These are phyloP conservation scores for Drosophila borborema DNA, from an alignment of 2,888 invertebrate genomes.

Conservation along the genomic window DNA sequence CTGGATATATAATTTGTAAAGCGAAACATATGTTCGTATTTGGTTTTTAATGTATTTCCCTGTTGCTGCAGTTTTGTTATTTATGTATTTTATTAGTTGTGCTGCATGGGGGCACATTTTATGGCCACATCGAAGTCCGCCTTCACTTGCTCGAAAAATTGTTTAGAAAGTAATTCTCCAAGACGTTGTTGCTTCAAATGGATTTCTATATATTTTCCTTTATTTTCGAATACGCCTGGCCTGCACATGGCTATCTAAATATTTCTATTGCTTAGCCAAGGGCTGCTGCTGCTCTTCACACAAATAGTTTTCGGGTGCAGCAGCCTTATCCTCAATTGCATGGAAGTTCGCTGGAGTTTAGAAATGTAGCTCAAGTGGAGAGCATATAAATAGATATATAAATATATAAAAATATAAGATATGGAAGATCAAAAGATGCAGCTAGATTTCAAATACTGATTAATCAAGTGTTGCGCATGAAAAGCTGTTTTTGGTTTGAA, in stretches of 20 bases:
- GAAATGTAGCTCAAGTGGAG: not conserved
- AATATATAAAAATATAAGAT: not conserved
- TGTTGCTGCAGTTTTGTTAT: constrained; percentile 40
- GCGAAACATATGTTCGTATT: constrained; percentile 77
- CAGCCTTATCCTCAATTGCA: not conserved
- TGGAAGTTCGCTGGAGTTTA: not conserved
- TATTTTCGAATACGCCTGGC: not conserved
- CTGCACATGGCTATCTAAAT: constrained; percentile 14
- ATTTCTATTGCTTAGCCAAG: not conserved
- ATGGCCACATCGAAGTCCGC: constrained; percentile 33
- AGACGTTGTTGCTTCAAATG: constrained; percentile 43
- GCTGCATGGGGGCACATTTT: constrained; percentile 48
- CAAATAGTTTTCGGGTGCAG: not conserved
- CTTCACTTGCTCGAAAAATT: constrained; percentile 39
- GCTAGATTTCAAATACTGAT: not conserved
- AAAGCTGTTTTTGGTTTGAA: not conserved
- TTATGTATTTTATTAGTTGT: constrained; percentile 75
- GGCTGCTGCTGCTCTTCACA: constrained; percentile 1
- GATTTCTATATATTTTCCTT: constrained; percentile 6
- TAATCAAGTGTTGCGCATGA: not conserved
- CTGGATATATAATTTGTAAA: constrained; percentile 77
- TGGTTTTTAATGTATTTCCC: constrained; percentile 65
- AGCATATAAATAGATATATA: not conserved
- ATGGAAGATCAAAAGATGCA: no score
- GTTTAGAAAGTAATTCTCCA: constrained; percentile 65